Percentiles rank a stretch among this genome's conserved stretches.
Conservation (phyloP, 1,140 invertebrate genomes). For the Sminthurinus signatus region DNA sequence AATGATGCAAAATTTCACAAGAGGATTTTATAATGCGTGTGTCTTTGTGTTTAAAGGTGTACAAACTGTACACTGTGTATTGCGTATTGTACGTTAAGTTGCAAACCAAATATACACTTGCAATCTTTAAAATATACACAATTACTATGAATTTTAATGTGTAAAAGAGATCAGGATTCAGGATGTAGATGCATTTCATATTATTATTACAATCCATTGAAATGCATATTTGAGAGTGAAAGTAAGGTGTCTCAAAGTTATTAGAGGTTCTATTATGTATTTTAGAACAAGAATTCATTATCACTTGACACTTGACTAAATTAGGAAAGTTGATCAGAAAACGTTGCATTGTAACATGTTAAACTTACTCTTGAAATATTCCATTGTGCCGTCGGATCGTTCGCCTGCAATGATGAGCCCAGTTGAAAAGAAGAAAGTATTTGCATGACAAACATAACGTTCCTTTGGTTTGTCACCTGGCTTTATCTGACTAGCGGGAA, state of each 20-base stretch:
- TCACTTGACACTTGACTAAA: not conserved
- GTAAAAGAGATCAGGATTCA: no score
- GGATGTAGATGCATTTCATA: no score
- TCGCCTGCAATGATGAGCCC: constrained; percentile 29
- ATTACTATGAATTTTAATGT: no score
- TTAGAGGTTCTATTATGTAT: not conserved
- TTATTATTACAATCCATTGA: not conserved
- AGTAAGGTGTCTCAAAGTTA: not conserved
- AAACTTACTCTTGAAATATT: constrained; percentile 24
- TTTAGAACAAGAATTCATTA: not conserved
- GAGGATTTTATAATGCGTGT: no score
- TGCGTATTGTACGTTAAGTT: no score
- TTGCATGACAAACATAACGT: constrained; percentile 24
- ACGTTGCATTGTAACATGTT: constrained; percentile 15
- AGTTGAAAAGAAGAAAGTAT: constrained; percentile 36
- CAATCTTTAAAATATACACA: no score
- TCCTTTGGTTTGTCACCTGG: not conserved
- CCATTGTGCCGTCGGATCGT: constrained; percentile 15
- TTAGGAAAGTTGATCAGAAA: not conserved
- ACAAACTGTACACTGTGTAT: no score
- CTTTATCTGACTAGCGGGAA: not conserved
- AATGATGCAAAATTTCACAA: no score
- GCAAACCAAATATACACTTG: no score
- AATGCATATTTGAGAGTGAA: not conserved
- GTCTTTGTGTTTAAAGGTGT: no score